A percentile compares a stretch with the other conserved stretches of the same genome.
Evolutionary conservation across 2,113 vertebrate genomes (phyloP).

Genomic region (Psilopogon haemacephalus): DNA sequence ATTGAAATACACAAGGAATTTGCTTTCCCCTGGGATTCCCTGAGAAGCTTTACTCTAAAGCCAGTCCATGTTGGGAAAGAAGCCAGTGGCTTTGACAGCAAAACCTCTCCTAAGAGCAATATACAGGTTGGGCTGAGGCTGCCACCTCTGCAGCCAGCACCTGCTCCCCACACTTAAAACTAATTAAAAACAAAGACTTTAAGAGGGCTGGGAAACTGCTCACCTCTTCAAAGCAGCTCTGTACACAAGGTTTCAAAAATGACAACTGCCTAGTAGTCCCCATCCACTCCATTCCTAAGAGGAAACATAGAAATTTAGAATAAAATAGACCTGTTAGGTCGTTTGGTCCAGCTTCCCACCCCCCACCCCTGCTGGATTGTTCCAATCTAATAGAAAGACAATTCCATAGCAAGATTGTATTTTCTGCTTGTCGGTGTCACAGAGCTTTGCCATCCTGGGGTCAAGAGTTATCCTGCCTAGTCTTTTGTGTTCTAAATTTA

Average conservation of each 20-base stretch:
- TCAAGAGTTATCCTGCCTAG: constrained; percentile 82
- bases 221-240: background rate
- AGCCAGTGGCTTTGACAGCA: background rate
- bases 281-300: background rate
- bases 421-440: constrained; percentile 77
- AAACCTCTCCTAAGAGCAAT: background rate
- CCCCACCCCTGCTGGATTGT: background rate
- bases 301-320: constrained; percentile 29
- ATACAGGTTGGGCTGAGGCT: background rate
- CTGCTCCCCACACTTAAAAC: background rate
- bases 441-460: constrained; percentile 76
- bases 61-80: background rate
- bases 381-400: constrained; percentile 67
- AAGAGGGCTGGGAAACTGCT: background rate
- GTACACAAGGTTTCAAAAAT: background rate
- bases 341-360: background rate
- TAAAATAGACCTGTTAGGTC: constrained; percentile 34
- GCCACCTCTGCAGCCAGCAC: background rate
- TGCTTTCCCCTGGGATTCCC: background rate
- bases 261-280: background rate
- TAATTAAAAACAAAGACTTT: background rate
- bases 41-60: background rate
- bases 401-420: constrained; percentile 69
- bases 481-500: constrained; percentile 90
- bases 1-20: background rate